Evolutionary conservation across 1,140 invertebrate species (phyloP).

Genomic region (Chelonus insularis): DNA sequence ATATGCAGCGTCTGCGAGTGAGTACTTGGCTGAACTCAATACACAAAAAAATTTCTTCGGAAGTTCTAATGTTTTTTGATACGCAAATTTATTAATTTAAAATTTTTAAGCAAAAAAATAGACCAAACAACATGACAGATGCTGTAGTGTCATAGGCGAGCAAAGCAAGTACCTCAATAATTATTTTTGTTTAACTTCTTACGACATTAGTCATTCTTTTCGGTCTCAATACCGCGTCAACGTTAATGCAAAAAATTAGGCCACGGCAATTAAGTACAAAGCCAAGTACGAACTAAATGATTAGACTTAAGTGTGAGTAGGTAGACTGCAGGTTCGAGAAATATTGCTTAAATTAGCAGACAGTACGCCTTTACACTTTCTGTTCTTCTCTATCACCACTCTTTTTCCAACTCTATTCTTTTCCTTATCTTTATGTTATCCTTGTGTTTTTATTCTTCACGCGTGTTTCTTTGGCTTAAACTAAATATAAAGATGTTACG

Average conservation of each 20-base stretch:
- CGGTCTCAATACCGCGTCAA: neutral
- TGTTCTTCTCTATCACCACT: neutral
- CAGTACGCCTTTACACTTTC: neutral
- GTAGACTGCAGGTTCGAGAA: neutral
- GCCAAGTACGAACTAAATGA: neutral
- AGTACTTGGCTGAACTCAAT: too few species aligned
- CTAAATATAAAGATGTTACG: slow-evolving; percentile 32
- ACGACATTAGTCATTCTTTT: neutral
- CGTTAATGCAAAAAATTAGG: neutral
- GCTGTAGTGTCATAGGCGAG: too few species aligned
- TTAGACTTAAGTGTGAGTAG: neutral
- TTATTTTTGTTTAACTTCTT: neutral
- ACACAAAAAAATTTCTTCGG: too few species aligned
- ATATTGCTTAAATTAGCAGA: neutral
- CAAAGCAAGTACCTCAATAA: too few species aligned
- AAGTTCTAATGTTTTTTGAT: too few species aligned
- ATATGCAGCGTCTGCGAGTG: too few species aligned
- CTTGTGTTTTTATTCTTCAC: slow-evolving; percentile 8
- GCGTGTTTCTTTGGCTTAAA: neutral
- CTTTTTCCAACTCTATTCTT: neutral
- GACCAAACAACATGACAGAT: too few species aligned
- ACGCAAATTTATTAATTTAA: too few species aligned
- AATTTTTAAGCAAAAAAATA: too few species aligned
- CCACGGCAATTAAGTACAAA: neutral
- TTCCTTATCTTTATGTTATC: neutral